A percentile compares a stretch with the other conserved stretches of the same genome.
These are phyloP conservation scores for Smithornis capensis DNA, from an alignment of 2,113 vertebrate species.

Conservation along the genomic window DNA sequence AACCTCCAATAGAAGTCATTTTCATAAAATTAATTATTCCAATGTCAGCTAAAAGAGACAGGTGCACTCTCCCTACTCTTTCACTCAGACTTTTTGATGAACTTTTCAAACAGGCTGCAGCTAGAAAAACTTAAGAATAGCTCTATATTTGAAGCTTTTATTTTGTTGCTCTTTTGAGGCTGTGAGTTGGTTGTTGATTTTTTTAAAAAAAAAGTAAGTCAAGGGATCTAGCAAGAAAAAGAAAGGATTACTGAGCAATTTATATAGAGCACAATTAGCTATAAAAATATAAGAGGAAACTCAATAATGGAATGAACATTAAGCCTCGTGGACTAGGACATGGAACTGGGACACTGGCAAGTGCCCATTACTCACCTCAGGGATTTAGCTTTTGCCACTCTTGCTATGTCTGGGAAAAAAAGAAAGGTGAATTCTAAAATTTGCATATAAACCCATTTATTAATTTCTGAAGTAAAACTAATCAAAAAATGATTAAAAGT, in stretches of 20 bases:
- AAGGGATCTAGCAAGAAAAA: not conserved
- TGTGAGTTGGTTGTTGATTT: not conserved
- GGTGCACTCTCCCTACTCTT: not conserved
- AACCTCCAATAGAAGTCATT: conserved; percentile 69
- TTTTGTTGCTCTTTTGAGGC: not conserved
- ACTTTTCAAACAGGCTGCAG: not conserved
- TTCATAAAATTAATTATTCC: conserved; percentile 71
- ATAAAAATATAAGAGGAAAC: not conserved
- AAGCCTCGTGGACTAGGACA: not conserved
- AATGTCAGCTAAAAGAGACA: conserved; percentile 57
- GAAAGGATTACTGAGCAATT: not conserved
- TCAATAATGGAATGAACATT: not conserved
- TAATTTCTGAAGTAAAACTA: not conserved
- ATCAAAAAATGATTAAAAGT: not conserved
- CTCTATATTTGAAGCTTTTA: not conserved
- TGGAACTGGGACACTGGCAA: not conserved
- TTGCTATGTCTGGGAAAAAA: not conserved
- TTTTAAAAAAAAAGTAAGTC: conserved; percentile 15
- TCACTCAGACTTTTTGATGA: not conserved
- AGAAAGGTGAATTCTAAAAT: not conserved
- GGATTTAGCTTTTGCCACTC: not conserved
- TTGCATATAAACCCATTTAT: not conserved
- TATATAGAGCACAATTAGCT: not conserved
- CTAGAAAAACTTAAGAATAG: not conserved
- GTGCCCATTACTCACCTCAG: not conserved